Conservation (phyloP, 2,113 vertebrate genomes). For the Nansenia antarctica region DNA sequence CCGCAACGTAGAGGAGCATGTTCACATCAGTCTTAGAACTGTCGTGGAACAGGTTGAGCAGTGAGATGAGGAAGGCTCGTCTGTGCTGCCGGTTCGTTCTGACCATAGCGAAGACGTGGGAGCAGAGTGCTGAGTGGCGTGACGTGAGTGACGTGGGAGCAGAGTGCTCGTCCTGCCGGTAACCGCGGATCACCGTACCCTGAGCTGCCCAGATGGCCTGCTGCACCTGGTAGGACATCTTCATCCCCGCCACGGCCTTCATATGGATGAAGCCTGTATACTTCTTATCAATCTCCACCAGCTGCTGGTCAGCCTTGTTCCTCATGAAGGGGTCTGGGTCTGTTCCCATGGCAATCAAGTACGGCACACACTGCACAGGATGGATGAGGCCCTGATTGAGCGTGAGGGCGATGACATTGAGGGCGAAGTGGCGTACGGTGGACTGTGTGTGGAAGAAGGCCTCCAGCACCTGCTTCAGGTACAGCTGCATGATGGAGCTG, state of each 20-base stretch:
- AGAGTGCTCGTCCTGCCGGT: constrained; percentile 92
- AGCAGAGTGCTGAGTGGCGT: constrained; percentile 87
- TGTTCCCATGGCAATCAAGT: constrained; percentile 99
- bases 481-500: constrained; percentile 99
- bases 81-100: constrained; percentile 94
- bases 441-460: constrained; percentile 95
- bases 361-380: constrained; percentile 98
- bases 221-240: constrained; percentile 98
- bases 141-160: no score
- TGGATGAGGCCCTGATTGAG: constrained; percentile 98
- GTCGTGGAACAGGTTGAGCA: constrained; percentile 98
- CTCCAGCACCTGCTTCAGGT: constrained; percentile 98
- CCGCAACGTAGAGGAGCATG: constrained; percentile 96
- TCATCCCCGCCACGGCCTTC: constrained; percentile 99
- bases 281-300: constrained; percentile 99
- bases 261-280: constrained; percentile 99
- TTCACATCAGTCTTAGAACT: constrained; percentile 94
- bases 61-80: constrained; percentile 93
- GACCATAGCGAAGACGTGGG: constrained; percentile 96
- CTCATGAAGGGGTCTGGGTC: constrained; percentile 97
- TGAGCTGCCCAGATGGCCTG: constrained; percentile 86
- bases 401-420: constrained; percentile 96
- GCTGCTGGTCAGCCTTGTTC: constrained; percentile 95
- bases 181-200: constrained; percentile 85
- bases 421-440: constrained; percentile 95